Base-by-base conservation (phyloP, 2,797 vertebrate species). In the Lutra lutra region DNA sequence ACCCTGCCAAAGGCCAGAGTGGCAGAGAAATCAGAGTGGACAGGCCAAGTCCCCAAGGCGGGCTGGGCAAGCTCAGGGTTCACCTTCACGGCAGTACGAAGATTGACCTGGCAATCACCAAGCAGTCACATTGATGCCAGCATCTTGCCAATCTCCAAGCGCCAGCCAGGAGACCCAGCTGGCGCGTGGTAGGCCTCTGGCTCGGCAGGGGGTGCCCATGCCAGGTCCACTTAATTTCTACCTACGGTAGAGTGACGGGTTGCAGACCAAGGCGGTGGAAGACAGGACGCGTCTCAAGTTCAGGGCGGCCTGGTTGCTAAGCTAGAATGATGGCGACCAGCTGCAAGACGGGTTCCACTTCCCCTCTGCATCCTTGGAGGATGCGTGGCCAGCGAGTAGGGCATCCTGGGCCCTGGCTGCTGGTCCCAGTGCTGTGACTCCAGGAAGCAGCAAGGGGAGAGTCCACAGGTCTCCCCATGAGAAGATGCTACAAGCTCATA, bases 81-180 rank as follows among this genome's bases (percentile, higher is more conserved):
- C 92, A 21, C 72, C 96, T 91, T 93, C 66, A 14, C 4, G 29
- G 46, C 7, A 0, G 32, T 58, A 85, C 20, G 11, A 75, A 82
- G 83, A 62, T 0, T 72, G 90, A 94, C 68, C 78, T 35, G 91
- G 93, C 86, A 72, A 21, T 86, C 88, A 83, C 40, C 0, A 0
- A 88, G 38, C 95, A 68, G 60, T 90, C 97, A 93, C 94, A 72
- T 46, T 43, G n/a, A 60, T 0, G 7, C 73, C 83, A 91, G 40
- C 95, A 95, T 91, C 94, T 78, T 62, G 89, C 90, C 94, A 68
- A 35, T 96, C 96, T 96, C 75, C 27, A 23, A 13, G 90, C 4
- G 17, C 38, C 2, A 0, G 60, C 9, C 15, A 20, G 9, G 40
- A 89, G 85, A 14, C 70, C 23, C 27, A n/a, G 84, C 64, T 2